Percentiles rank a stretch among this genome's conserved stretches.
These are phyloP conservation scores for Dromiciops gliroides DNA, from an alignment of 2,113 vertebrate species.

Conservation along the genomic window DNA sequence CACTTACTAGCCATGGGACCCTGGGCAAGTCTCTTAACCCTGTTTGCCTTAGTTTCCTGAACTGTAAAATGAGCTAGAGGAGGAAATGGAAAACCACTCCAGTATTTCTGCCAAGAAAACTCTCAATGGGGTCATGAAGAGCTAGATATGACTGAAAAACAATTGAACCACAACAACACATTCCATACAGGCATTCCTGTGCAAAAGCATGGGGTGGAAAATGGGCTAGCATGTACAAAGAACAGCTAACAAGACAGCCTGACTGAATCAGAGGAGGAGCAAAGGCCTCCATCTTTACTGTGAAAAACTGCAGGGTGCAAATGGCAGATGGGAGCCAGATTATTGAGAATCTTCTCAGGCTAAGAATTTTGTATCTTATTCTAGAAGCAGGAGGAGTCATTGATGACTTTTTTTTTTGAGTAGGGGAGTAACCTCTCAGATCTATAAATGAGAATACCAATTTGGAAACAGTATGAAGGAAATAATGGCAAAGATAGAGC, in stretches of 20 bases:
- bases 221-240: background rate
- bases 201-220: background rate
- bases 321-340: background rate
- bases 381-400: background rate
- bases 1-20: background rate
- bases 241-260: background rate
- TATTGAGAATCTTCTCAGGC: background rate
- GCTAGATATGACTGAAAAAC: background rate
- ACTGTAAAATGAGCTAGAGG: background rate
- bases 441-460: background rate
- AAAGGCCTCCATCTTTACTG: background rate
- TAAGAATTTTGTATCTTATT: background rate
- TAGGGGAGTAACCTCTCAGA: background rate
- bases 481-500: background rate
- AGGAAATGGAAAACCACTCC: background rate
- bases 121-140: background rate
- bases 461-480: background rate
- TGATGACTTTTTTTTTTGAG: background rate
- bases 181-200: background rate
- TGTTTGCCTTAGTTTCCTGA: background rate
- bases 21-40: background rate
- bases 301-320: background rate
- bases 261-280: background rate
- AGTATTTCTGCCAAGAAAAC: background rate
- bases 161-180: background rate